Percentiles rank a stretch among this genome's conserved stretches.
phyloP scores from a whole-genome alignment of 1,140 invertebrate species.

The Papilio dardanus region DNA sequence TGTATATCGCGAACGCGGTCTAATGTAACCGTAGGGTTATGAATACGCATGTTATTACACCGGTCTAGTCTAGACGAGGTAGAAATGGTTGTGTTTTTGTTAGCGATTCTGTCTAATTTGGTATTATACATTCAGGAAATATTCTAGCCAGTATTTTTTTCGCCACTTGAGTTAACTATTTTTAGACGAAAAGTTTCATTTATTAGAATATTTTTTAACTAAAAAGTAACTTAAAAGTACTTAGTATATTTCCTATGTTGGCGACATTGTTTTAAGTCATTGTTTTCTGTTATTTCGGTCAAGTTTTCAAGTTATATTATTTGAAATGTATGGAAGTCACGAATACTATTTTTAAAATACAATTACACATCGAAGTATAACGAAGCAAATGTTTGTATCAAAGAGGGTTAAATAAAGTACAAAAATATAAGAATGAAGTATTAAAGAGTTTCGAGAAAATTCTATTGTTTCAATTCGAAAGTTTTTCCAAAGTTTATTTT shows the following conservation, averaged over 20 bases:
- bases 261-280: not conserved
- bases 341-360: not conserved
- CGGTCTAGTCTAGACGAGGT: no score
- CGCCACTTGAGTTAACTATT: no score
- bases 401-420: slow-evolving; percentile 7
- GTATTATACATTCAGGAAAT: no score
- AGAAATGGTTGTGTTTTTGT: no score
- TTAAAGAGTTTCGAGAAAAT: slow-evolving; percentile 23
- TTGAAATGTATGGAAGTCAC: not conserved
- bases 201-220: not conserved
- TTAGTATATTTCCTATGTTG: not conserved
- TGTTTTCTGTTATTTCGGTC: not conserved
- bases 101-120: no score
- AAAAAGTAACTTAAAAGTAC: no score
- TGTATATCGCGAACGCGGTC: no score
- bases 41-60: no score
- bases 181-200: no score
- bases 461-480: slow-evolving; percentile 21
- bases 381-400: slow-evolving; percentile 10
- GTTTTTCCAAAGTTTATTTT: slow-evolving; percentile 22
- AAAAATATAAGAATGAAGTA: slow-evolving; percentile 16
- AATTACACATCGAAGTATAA: not conserved
- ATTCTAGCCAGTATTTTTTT: no score
- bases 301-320: not conserved
- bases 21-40: no score